Evolutionary conservation across 2,888 invertebrate genomes (phyloP).

Genomic region (Oxycera nigricornis): DNA sequence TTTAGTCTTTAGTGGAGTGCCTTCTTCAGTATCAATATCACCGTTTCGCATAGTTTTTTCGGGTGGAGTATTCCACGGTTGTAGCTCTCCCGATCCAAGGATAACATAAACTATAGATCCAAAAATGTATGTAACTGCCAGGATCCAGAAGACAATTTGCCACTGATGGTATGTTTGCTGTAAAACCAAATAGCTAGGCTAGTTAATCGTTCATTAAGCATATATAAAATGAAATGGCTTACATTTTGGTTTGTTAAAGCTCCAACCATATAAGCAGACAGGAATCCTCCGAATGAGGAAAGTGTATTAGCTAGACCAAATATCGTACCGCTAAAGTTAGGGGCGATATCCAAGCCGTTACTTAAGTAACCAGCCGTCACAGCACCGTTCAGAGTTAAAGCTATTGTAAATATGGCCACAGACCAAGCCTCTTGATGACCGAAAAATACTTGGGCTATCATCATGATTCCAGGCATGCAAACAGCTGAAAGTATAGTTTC

Average conservation of each 20-base stretch:
- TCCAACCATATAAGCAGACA: constrained; percentile 84
- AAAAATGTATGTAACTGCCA: constrained; percentile 73
- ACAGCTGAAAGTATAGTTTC: constrained; percentile 64
- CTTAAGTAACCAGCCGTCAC: constrained; percentile 86
- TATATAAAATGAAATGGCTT: constrained; percentile 57
- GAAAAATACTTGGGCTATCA: constrained; percentile 76
- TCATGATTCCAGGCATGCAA: constrained; percentile 71
- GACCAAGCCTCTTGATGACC: constrained; percentile 76
- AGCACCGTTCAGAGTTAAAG: constrained; percentile 83
- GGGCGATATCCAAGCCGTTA: constrained; percentile 86
- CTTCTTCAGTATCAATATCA: constrained; percentile 56
- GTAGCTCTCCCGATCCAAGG: constrained; percentile 71
- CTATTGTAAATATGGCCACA: constrained; percentile 78
- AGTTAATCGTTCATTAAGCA: not conserved
- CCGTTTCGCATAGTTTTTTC: constrained; percentile 53
- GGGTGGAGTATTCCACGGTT: constrained; percentile 64
- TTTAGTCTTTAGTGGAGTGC: constrained; percentile 59
- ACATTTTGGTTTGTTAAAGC: constrained; percentile 75
- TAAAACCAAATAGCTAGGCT: constrained; percentile 46
- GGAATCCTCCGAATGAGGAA: constrained; percentile 82
- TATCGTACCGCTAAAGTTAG: constrained; percentile 87
- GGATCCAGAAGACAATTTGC: constrained; percentile 82
- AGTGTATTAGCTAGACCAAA: constrained; percentile 89
- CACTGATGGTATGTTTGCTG: constrained; percentile 79
- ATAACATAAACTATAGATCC: constrained; percentile 69